Evolutionary conservation across 2,797 vertebrate genomes (phyloP).

Genomic region (Manis javanica): DNA sequence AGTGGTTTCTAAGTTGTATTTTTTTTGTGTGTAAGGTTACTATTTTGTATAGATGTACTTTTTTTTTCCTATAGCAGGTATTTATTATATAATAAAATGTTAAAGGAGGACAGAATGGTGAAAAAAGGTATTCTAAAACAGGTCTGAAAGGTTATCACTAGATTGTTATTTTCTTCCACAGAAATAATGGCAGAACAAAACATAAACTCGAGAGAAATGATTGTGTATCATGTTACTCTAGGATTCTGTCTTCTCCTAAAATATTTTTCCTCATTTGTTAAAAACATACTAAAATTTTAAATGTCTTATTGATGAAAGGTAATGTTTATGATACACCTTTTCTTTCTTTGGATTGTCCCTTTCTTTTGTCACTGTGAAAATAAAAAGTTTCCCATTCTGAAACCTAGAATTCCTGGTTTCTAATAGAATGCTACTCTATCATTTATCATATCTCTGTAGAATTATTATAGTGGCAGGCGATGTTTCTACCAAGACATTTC

Average conservation of each 20-base stretch:
- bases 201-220: neutral
- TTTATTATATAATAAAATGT: constrained; percentile 77
- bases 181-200: constrained; percentile 57
- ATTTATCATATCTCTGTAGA: constrained; percentile 44
- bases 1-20: constrained; percentile 48
- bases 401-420: neutral
- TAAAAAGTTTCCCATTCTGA: constrained; percentile 17
- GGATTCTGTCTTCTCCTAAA: constrained; percentile 15
- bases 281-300: constrained; percentile 18
- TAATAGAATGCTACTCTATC: neutral
- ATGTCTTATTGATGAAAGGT: neutral
- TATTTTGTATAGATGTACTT: neutral
- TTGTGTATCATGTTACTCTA: neutral
- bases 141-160: constrained; percentile 62
- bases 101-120: constrained; percentile 3
- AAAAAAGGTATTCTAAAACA: constrained; percentile 65
- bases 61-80: constrained; percentile 53
- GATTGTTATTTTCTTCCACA: constrained; percentile 66
- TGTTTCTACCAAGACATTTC: constrained; percentile 51
- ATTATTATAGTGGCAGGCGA: constrained; percentile 39
- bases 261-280: neutral
- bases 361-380: neutral
- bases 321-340: neutral
- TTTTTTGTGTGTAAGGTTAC: constrained; percentile 46
- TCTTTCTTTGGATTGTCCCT: neutral